Evolutionary conservation across 2,888 invertebrate genomes (phyloP).

Genomic region (Craniophora ligustri): DNA sequence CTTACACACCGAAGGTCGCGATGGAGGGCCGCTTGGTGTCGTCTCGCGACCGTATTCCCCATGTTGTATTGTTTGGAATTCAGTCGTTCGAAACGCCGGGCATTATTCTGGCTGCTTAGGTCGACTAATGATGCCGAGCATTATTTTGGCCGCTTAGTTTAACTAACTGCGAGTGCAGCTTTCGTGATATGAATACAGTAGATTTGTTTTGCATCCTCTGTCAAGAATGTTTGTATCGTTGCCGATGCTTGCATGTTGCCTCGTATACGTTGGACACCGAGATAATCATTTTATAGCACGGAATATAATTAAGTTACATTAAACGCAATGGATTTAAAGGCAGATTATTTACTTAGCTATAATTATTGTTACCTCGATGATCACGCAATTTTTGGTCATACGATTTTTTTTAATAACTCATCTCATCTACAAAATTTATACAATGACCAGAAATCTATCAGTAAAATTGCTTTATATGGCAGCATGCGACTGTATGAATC

Average conservation of each 20-base stretch:
- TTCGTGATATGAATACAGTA: conserved; percentile 35
- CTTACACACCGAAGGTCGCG: neutral
- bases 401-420: conserved; percentile 15
- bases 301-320: no score
- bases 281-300: conserved; percentile 47
- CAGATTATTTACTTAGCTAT: no score
- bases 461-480: conserved; percentile 55
- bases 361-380: conserved; percentile 59
- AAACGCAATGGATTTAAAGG: no score
- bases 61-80: conserved; percentile 28
- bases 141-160: conserved; percentile 37
- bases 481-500: conserved; percentile 59
- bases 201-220: conserved; percentile 37
- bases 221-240: conserved; percentile 44
- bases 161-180: conserved; percentile 49
- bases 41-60: conserved; percentile 8
- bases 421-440: neutral
- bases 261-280: conserved; percentile 51
- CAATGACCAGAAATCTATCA: conserved; percentile 27
- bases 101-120: conserved; percentile 34
- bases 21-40: neutral
- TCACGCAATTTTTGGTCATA: conserved; percentile 32
- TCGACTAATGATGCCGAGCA: conserved; percentile 37
- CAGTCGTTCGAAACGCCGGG: conserved; percentile 20
- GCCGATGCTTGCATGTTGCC: conserved; percentile 62